Evolutionary conservation across 2,113 vertebrate genomes (phyloP).

Genomic region (Romanogobio albipinnatus): DNA sequence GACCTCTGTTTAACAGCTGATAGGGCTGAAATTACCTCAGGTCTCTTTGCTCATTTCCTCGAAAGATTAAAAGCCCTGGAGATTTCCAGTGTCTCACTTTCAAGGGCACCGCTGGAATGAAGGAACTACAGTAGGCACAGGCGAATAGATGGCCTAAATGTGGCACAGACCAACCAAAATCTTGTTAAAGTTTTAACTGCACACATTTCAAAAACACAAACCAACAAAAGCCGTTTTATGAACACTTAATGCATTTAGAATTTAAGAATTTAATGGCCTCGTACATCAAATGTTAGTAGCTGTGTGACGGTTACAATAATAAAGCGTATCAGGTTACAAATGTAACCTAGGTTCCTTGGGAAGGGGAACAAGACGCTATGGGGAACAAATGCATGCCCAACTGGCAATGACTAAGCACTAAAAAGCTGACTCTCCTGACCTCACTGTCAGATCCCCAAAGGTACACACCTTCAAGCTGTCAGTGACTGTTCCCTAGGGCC

Average conservation of each 20-base stretch:
- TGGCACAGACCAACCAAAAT: background rate
- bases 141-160: background rate
- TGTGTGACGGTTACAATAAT: background rate
- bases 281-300: background rate
- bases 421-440: no score
- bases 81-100: background rate
- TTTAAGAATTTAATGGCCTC: background rate
- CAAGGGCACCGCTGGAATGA: background rate
- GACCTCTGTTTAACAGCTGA: slow-evolving; percentile 16
- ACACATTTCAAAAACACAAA: background rate
- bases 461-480: no score
- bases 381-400: no score
- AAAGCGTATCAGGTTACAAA: background rate
- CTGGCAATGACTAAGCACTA: no score
- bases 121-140: background rate
- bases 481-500: no score
- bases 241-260: background rate
- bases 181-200: background rate
- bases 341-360: no score
- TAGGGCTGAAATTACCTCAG: background rate
- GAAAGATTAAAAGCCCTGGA: background rate
- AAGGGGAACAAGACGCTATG: no score
- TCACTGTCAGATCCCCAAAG: no score
- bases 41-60: slow-evolving; percentile 24
- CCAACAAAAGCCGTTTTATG: background rate